phyloP scores from a whole-genome alignment of 2,797 vertebrate species.

The Gambelia wislizenii region DNA sequence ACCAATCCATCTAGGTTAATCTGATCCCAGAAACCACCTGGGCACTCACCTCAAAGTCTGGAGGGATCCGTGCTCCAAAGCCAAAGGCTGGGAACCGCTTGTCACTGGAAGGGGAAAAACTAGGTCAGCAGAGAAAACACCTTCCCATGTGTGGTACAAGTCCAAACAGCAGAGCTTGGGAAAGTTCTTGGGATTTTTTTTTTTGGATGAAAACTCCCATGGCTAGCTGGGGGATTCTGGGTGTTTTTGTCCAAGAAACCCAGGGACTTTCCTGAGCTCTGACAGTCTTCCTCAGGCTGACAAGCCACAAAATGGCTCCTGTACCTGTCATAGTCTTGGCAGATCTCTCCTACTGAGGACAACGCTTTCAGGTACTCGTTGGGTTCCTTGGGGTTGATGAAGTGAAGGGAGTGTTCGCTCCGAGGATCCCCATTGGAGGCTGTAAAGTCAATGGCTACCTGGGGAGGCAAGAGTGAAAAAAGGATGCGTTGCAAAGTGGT shows the following conservation, averaged over 20 bases:
- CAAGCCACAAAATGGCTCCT: too few relatives aligned
- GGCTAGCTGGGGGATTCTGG: neutral
- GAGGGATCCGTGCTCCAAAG: slow-evolving; percentile 87
- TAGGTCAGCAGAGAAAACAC: neutral
- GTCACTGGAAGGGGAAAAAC: slow-evolving; percentile 78
- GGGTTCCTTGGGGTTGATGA: slow-evolving; percentile 88
- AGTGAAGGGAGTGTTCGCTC: slow-evolving; percentile 90
- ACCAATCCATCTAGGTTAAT: neutral
- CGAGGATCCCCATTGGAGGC: slow-evolving; percentile 89
- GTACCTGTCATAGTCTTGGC: slow-evolving; percentile 92
- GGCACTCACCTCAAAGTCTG: slow-evolving; percentile 85
- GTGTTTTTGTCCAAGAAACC: neutral
- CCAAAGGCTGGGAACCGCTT: slow-evolving; percentile 91
- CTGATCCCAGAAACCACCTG: neutral
- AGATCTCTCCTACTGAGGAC: slow-evolving; percentile 88
- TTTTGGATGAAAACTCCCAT: neutral
- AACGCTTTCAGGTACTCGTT: slow-evolving; percentile 91
- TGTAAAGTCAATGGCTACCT: slow-evolving; percentile 91
- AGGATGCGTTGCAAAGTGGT: neutral
- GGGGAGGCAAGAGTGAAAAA: slow-evolving; percentile 13
- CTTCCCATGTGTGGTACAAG: neutral
- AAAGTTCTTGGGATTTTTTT: neutral
- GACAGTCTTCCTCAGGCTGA: too few relatives aligned
- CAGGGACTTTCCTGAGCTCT: neutral
- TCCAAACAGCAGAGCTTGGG: too few relatives aligned